Conservation (phyloP, 2,797 vertebrate genomes). For the Artibeus jamaicensis region DNA sequence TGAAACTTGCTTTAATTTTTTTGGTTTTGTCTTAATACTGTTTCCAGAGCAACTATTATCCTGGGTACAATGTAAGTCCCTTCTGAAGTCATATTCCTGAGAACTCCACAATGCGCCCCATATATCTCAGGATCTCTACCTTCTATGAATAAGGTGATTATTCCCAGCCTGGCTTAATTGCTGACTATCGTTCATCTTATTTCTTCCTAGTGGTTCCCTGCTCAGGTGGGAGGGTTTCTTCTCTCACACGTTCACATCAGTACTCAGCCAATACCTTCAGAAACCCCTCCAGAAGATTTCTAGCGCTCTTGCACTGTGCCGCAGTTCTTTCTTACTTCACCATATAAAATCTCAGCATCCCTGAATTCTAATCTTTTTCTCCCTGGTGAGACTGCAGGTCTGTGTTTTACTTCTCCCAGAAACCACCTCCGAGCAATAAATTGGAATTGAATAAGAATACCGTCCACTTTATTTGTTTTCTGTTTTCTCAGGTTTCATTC, state of each 20-base stretch:
- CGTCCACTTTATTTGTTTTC: background rate
- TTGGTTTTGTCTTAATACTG: background rate
- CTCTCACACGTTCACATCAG: background rate
- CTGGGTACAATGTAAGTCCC: background rate
- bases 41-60: background rate
- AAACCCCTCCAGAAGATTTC: background rate
- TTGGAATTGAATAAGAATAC: too few species aligned
- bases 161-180: background rate
- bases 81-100: background rate
- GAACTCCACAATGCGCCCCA: accelerated
- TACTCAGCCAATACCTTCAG: background rate
- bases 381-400: background rate
- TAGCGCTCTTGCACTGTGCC: background rate
- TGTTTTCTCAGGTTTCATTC: background rate
- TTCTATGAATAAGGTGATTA: background rate
- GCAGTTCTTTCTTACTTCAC: too few species aligned
- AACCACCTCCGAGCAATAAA: background rate
- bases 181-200: background rate
- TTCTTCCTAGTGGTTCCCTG: background rate
- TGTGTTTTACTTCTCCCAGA: background rate
- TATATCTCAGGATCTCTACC: background rate
- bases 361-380: background rate
- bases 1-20: background rate
- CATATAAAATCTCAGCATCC: background rate
- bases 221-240: background rate